Evolutionary conservation across 2,797 vertebrate species (phyloP).

Genomic region (Sebastes vulpes): DNA sequence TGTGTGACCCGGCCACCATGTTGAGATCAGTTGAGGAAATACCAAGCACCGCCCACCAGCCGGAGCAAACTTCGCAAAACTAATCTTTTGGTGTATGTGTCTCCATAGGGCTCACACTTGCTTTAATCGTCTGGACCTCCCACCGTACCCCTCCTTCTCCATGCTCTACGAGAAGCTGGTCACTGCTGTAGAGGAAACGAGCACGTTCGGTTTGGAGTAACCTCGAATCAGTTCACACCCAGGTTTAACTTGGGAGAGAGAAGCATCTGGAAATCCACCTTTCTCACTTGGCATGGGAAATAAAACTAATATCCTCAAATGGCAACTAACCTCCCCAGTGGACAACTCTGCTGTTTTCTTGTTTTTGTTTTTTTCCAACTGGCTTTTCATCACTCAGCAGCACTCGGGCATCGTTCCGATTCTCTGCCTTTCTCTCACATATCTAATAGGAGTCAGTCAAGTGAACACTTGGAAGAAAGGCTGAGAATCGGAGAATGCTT

Average conservation of each 20-base stretch:
- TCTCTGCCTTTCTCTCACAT: conserved; percentile 35
- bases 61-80: too few relatives aligned
- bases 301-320: conserved; percentile 60
- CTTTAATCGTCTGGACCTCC: conserved; percentile 97
- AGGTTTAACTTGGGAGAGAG: conserved; percentile 11
- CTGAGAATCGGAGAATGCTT: conserved; percentile 9
- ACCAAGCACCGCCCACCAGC: too few relatives aligned
- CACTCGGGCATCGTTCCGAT: conserved; percentile 20
- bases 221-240: background rate
- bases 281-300: conserved; percentile 22
- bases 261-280: conserved; percentile 16
- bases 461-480: conserved; percentile 17
- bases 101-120: conserved; percentile 94
- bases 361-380: background rate
- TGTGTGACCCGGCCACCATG: too few relatives aligned
- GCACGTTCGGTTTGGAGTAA: conserved; percentile 97
- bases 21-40: too few relatives aligned
- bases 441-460: background rate
- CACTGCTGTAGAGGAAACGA: conserved; percentile 97
- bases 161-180: conserved; percentile 98
- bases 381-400: conserved; percentile 41
- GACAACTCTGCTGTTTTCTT: conserved; percentile 41
- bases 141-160: conserved; percentile 96
- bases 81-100: background rate
- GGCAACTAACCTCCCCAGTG: conserved; percentile 54